A percentile compares a stretch with the other conserved stretches of the same genome.
phyloP scores from a whole-genome alignment of 2,888 invertebrate genomes.

The Gnatocerus cornutus region DNA sequence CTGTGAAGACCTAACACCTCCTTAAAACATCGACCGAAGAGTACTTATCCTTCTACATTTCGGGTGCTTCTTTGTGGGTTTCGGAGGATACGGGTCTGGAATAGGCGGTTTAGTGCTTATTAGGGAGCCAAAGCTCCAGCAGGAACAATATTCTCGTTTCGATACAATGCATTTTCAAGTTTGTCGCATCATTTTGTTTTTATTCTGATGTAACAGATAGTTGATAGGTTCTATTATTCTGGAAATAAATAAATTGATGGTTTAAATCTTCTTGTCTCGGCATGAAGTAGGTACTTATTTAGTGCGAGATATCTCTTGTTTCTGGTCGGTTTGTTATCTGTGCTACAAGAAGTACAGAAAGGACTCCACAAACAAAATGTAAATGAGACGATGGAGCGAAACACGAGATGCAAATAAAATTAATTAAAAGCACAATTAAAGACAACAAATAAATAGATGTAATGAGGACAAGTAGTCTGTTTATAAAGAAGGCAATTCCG shows the following conservation, averaged over 20 bases:
- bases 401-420: slow-evolving; percentile 32
- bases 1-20: slow-evolving; percentile 13
- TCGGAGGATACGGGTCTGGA: neutral
- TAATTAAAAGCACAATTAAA: slow-evolving; percentile 36
- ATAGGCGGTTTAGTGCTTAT: too few relatives aligned
- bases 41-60: slow-evolving; percentile 21
- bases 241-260: too few relatives aligned
- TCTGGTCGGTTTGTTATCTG: too few relatives aligned
- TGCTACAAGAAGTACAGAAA: neutral
- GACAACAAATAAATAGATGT: slow-evolving; percentile 33
- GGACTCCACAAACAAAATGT: slow-evolving; percentile 3
- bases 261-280: too few relatives aligned
- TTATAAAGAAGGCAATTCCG: slow-evolving; percentile 35
- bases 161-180: too few relatives aligned
- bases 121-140: neutral
- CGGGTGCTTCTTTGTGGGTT: neutral
- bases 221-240: too few relatives aligned
- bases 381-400: slow-evolving; percentile 26
- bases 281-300: too few relatives aligned
- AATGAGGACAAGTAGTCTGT: slow-evolving; percentile 37
- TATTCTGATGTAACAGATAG: too few relatives aligned
- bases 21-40: slow-evolving; percentile 18
- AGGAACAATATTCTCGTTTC: too few relatives aligned
- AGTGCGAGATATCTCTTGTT: too few relatives aligned
- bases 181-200: too few relatives aligned